Conservation (phyloP, 2,888 invertebrate genomes). For the Amaurobius ferox region DNA sequence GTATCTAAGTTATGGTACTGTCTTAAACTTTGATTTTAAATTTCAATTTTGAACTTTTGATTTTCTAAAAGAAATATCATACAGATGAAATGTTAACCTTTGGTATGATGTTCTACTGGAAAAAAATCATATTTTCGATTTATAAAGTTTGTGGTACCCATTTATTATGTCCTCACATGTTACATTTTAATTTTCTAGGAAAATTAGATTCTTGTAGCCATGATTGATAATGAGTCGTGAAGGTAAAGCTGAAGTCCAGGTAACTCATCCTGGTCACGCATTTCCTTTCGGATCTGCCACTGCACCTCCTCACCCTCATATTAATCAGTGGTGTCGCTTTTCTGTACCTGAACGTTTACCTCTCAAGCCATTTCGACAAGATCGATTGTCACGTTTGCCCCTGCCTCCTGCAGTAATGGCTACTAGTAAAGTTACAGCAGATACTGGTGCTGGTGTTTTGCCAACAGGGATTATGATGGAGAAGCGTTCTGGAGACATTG, state of each 20-base stretch:
- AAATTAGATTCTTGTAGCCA: slow-evolving; percentile 15
- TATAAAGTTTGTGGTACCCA: too few species aligned
- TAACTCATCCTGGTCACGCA: slow-evolving; percentile 67
- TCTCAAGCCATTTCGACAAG: slow-evolving; percentile 63
- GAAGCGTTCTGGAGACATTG: slow-evolving; percentile 36
- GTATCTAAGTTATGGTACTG: too few species aligned
- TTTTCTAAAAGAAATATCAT: too few species aligned
- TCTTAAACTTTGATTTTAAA: too few species aligned
- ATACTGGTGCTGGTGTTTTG: slow-evolving; percentile 21
- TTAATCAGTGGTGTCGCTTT: slow-evolving; percentile 68
- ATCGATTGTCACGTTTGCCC: slow-evolving; percentile 57
- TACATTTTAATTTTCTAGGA: too few species aligned
- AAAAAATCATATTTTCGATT: too few species aligned
- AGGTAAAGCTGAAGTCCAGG: slow-evolving; percentile 69
- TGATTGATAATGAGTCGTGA: slow-evolving; percentile 68
- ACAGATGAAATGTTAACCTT: too few species aligned
- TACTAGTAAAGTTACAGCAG: slow-evolving; percentile 29
- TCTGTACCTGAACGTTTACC: slow-evolving; percentile 60
- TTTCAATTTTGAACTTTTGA: too few species aligned
- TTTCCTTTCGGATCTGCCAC: slow-evolving; percentile 60
- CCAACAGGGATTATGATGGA: not conserved
- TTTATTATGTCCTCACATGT: too few species aligned
- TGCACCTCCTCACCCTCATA: slow-evolving; percentile 57
- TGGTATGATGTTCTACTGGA: too few species aligned
- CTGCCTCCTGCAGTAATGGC: slow-evolving; percentile 61